Evolutionary conservation across 2,113 vertebrate species (phyloP).

Genomic region (Noctilio leporinus): DNA sequence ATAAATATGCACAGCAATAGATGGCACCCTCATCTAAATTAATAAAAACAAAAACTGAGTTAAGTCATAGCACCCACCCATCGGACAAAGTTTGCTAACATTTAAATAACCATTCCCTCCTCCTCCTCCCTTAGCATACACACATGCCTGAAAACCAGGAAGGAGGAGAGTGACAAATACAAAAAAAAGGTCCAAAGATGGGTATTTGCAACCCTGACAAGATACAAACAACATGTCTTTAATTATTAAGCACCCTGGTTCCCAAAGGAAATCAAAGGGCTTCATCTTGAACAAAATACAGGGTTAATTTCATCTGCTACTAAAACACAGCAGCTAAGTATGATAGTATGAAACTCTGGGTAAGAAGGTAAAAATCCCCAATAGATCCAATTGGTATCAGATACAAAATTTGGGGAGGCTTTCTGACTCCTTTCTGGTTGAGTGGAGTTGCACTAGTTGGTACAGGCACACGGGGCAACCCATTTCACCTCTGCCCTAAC

Average conservation of each 20-base stretch:
- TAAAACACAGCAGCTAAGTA: slow-evolving; percentile 52
- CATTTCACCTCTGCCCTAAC: slow-evolving; percentile 7
- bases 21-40: slow-evolving; percentile 77
- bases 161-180: slow-evolving; percentile 75
- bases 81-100: slow-evolving; percentile 65
- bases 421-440: slow-evolving; percentile 72
- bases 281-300: slow-evolving; percentile 45
- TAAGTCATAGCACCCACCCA: slow-evolving; percentile 71
- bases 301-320: slow-evolving; percentile 52
- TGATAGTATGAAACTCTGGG: slow-evolving; percentile 28
- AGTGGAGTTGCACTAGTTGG: slow-evolving; percentile 43
- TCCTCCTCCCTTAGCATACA: slow-evolving; percentile 74
- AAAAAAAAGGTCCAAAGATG: slow-evolving; percentile 63
- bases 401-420: slow-evolving; percentile 44
- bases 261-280: slow-evolving; percentile 68
- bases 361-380: slow-evolving; percentile 38
- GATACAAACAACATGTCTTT: slow-evolving; percentile 50
- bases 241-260: slow-evolving; percentile 60
- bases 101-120: slow-evolving; percentile 48
- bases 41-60: slow-evolving; percentile 69
- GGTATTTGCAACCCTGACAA: slow-evolving; percentile 51
- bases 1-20: slow-evolving; percentile 81
- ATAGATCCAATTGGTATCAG: slow-evolving; percentile 31
- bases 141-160: slow-evolving; percentile 79
- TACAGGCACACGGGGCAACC: slow-evolving; percentile 2